Base-by-base conservation (phyloP, 2,113 vertebrate genomes). In the Muntiacus reevesi region DNA sequence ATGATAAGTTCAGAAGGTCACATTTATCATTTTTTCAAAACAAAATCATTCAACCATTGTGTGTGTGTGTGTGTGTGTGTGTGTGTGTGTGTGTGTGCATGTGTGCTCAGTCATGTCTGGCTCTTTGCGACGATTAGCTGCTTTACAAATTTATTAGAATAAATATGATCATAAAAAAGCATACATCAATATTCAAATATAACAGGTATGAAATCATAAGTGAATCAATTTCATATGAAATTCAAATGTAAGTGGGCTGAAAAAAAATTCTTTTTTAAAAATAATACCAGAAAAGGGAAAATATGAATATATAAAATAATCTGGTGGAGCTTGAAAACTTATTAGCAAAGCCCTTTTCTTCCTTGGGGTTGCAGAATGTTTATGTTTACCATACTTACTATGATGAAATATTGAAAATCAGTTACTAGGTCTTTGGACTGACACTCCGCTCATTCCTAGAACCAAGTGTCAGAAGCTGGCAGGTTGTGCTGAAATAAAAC, bases 21-120 rank as follows among this genome's bases (percentile, higher is more conserved):
- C 23, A 62, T 2, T 47, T 89, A 94, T 93, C 10, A 67, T 40
- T 79, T 96, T 94, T 97, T 62, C 11, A 82, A 93, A 96, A 79
- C 6, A 87, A 76, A 87, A 16, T 3, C 33, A 92, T 78, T 23
- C 89, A 83, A 87, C 5, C 6, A 62, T 86, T 87, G 88, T 74
- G 71, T 14, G 10, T 40, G 40, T 40, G 40, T 40, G 40, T 40
- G 36, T 36, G 36, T 43, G 43, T 43, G 43, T 43, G 40, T 43
- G 64, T 67, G 5, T 54, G 54, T 55, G 55, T 23, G 7, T n/a
- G 16, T 67, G n/a, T 36, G n/a, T 11, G 17, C 7, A 15, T n/a
- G 17, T 40, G 19, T 40, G 67, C n/a, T 40, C 67, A 40, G 67
- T 71, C 67, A 40, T 23, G 10, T 40, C 67, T 0, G 0, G 12